Evolutionary conservation across 2,888 invertebrate genomes (phyloP), one percentile per base, ranked within the genome.

Genomic region (Congeria kusceri): DNA sequence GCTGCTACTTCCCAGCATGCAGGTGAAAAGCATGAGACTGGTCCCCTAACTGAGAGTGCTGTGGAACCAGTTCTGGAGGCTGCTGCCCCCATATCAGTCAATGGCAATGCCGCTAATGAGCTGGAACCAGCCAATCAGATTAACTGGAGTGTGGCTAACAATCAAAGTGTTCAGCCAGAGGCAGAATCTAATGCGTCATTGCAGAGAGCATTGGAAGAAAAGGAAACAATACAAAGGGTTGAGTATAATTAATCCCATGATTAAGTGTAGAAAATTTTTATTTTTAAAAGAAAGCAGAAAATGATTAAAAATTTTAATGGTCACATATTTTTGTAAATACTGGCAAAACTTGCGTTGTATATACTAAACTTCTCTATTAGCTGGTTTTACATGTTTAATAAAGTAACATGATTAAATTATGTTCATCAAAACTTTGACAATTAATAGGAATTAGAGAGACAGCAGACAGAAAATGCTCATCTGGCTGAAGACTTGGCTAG

Each of bases 401-500:
- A n/a, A n/a, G n/a, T n/a, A n/a, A n/a, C n/a, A n/a, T n/a, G n/a
- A n/a, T n/a, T n/a, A n/a, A n/a, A n/a, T n/a, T n/a, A n/a, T n/a
- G n/a, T n/a, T n/a, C n/a, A n/a, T n/a, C n/a, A n/a, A n/a, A n/a
- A n/a, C n/a, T n/a, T n/a, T n/a, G n/a, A 39, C 39, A 13, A 13
- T 39, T 7, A 39, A 3, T 11, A 39, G 39, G 39, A 39, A 1
- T 39, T 39, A 39, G 39, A 39, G 39, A 61, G 72, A 23, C 75
- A 75, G 58, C n/a, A 71, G 46, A 5, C 44, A 39, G 77, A 77
- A 23, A 80, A 80, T 67, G 44, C 62, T 4, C 70, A 56, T 28
- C 53, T 83, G 32, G 39, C 58, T 39, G 84, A 85, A 61, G 84
- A 89, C 32, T 65, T 89, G 27, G 71, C 62, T 9, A 69, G 85